A percentile compares a stretch with the other conserved stretches of the same genome.
Evolutionary conservation across 2,888 invertebrate species (phyloP).

Genomic region (Sinotaia quadrata): DNA sequence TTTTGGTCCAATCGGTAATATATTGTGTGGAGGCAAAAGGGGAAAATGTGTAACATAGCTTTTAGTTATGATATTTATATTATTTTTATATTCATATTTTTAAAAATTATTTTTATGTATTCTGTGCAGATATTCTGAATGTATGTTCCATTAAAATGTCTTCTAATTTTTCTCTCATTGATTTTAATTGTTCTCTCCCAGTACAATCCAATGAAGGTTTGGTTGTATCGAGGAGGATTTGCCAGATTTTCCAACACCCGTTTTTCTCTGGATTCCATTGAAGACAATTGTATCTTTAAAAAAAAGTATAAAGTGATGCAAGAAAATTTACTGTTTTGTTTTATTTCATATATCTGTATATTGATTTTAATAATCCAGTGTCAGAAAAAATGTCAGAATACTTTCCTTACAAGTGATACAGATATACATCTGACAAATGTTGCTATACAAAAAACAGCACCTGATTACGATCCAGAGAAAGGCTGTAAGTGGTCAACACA

Average conservation of each 20-base stretch:
- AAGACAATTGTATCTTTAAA: constrained; percentile 75
- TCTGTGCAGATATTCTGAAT: not conserved
- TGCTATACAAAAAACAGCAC: constrained; percentile 76
- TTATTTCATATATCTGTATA: too few species aligned
- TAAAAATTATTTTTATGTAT: not conserved
- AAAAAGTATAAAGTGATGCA: too few species aligned
- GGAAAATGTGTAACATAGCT: not conserved
- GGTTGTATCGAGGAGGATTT: constrained; percentile 78
- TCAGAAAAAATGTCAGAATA: too few species aligned
- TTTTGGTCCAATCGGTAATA: constrained; percentile 76
- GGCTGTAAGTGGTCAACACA: constrained; percentile 77
- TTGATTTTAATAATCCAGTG: too few species aligned
- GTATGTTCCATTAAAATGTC: not conserved
- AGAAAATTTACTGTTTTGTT: too few species aligned
- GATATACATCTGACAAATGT: constrained; percentile 77
- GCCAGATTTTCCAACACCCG: constrained; percentile 77
- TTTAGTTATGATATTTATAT: not conserved
- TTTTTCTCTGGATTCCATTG: constrained; percentile 76
- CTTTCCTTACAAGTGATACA: constrained; percentile 30
- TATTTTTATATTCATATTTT: not conserved
- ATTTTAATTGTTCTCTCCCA: constrained; percentile 44
- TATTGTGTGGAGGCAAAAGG: too few species aligned
- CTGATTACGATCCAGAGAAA: constrained; percentile 75
- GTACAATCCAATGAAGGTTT: constrained; percentile 75
- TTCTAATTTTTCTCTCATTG: not conserved